Percentiles rank a stretch among this genome's conserved stretches.
Conservation (phyloP, 2,113 vertebrate species). For the Ia io region DNA sequence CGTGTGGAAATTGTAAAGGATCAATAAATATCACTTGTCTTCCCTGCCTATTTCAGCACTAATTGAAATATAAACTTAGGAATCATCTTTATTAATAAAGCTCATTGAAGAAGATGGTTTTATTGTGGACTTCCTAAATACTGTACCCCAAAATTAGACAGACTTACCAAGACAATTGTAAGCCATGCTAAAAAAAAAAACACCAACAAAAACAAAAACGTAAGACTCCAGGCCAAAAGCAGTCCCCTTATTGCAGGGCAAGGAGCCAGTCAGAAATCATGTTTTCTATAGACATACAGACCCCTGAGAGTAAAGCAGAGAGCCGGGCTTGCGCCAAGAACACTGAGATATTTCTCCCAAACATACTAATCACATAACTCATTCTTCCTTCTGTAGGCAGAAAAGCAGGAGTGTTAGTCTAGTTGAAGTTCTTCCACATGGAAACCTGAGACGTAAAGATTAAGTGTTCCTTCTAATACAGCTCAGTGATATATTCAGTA, state of each 20-base stretch:
- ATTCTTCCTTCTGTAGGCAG: conserved; percentile 14
- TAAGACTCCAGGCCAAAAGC: not conserved
- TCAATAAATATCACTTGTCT: conserved; percentile 3
- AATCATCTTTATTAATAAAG: conserved; percentile 1
- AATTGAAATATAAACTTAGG: conserved; percentile 14
- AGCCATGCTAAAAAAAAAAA: not conserved
- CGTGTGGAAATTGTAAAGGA: not conserved
- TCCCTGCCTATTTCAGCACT: not conserved
- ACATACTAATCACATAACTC: conserved; percentile 7
- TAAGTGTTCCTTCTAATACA: conserved; percentile 54
- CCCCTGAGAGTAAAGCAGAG: not conserved
- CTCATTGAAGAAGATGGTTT: not conserved
- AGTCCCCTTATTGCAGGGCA: not conserved
- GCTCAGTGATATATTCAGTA: conserved; percentile 45
- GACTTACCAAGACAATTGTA: not conserved
- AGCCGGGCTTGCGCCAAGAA: not conserved
- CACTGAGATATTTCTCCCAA: conserved; percentile 14
- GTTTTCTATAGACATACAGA: not conserved
- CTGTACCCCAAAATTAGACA: not conserved
- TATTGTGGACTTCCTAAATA: conserved; percentile 11
- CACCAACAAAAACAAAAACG: not conserved
- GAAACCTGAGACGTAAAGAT: conserved; percentile 60
- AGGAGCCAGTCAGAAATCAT: not conserved
- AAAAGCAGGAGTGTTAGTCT: conserved; percentile 42
- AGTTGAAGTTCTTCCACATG: conserved; percentile 26